Evolutionary conservation across 2,888 invertebrate species (phyloP), one percentile per base, ranked within the genome.

Genomic region (Pheosia gnoma): DNA sequence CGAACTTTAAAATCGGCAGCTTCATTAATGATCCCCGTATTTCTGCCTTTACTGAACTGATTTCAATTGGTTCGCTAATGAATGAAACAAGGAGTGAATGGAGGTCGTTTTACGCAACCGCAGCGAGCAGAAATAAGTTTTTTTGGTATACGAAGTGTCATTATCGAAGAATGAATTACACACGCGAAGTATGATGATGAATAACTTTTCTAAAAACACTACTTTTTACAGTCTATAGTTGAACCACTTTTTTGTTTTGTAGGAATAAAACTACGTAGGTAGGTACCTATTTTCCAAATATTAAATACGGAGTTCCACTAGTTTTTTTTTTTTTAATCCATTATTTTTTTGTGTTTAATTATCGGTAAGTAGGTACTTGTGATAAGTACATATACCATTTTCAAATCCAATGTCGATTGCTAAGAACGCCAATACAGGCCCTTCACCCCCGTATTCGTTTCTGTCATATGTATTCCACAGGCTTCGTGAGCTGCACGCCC

Each of bases 401-500:
- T 25, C 25, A 25, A 25, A 25, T 25, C 5, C 8, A n/a, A n/a
- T n/a, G n/a, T n/a, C n/a, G 41, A 41, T 41, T 5, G 5, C 8
- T 41, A 41, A 7, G 41, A 41, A 41, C 41, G 41, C 25, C 41
- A 5, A 41, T 41, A 41, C 41, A 7, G 1, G 5, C 41, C 8
- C 3, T 43, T 9, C 8, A 43, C n/a, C n/a, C 5, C 4, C 10
- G 10, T 0, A 49, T 57, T 55, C 52, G 49, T 62, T 63, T 63
- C 53, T 60, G 54, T 59, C 59, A 58, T 53, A 47, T 52, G 37
- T n/a, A n/a, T 53, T 56, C 9, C 43, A 7, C 71, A 93, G 93
- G 70, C 78, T 92, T 38, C 82, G 85, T 11, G 91, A 92, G 65
- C 67, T 93, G 0, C 85, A 89, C 67, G 84, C 78, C 0, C 82